phyloP scores from a whole-genome alignment of 2,888 invertebrate genomes.

The Himalopsyche kuldschensis region DNA sequence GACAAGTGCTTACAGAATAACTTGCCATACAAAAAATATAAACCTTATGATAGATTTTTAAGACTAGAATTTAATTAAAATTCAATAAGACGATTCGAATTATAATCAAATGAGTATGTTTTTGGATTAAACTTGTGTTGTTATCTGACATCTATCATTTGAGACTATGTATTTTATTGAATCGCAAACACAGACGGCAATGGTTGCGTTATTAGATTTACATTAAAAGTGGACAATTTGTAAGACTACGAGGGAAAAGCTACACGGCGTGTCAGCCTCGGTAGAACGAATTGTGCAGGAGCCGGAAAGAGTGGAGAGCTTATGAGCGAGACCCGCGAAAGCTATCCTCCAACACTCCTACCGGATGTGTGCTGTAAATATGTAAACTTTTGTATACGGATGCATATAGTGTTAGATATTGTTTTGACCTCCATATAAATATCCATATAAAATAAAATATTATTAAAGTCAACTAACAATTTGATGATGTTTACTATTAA shows the following conservation, averaged over 20 bases:
- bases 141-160: no score
- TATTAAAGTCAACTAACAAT: no score
- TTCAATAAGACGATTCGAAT: no score
- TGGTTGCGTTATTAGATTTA: background rate
- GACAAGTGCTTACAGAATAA: no score
- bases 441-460: no score
- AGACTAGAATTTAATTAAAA: no score
- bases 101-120: no score
- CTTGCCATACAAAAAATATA: no score
- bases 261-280: background rate
- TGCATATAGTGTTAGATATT: background rate
- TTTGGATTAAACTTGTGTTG: no score
- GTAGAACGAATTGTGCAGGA: background rate
- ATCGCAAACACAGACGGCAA: background rate
- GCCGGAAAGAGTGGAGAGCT: background rate
- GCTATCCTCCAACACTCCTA: background rate
- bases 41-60: no score
- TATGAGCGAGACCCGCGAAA: background rate
- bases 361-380: background rate
- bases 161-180: background rate
- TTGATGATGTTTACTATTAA: no score
- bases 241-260: background rate
- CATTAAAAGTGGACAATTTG: background rate
- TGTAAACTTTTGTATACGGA: background rate
- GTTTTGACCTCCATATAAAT: no score